Conservation (phyloP, 1,140 invertebrate species). For the Lepidurus arcticus region DNA sequence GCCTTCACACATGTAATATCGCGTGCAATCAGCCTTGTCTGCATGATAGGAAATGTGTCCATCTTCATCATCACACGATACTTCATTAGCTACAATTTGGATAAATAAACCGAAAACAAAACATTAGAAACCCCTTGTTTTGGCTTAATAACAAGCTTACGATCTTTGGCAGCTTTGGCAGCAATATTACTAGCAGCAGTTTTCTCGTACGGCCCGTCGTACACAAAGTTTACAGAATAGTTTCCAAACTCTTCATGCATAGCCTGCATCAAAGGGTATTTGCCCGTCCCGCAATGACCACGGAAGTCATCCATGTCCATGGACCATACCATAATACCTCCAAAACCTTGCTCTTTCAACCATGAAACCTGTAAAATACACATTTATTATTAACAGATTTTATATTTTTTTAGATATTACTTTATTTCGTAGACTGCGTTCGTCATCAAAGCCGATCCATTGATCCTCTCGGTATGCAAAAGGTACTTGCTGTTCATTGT, state of each 20-base stretch:
- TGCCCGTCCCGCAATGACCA: constrained; percentile 77
- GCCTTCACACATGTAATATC: constrained; percentile 94
- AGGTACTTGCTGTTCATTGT: constrained; percentile 91
- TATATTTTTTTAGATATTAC: constrained; percentile 48
- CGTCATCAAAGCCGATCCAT: constrained; percentile 95
- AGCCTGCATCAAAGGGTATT: constrained; percentile 81
- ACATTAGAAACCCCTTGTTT: neutral
- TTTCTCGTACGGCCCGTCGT: constrained; percentile 77
- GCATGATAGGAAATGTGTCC: constrained; percentile 88
- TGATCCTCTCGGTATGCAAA: constrained; percentile 86
- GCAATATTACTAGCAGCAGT: constrained; percentile 50
- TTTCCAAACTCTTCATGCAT: constrained; percentile 77
- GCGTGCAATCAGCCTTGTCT: constrained; percentile 84
- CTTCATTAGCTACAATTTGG: constrained; percentile 65
- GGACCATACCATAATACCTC: constrained; percentile 96
- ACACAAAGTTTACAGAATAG: constrained; percentile 78
- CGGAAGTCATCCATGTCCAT: constrained; percentile 93
- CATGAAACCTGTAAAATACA: constrained; percentile 69
- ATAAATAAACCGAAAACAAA: constrained; percentile 25
- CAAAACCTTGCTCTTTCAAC: constrained; percentile 87
- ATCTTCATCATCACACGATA: constrained; percentile 76
- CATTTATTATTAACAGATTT: neutral
- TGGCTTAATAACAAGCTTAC: constrained; percentile 53
- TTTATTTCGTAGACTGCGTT: constrained; percentile 85
- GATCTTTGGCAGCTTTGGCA: constrained; percentile 77